Evolutionary conservation across 1,140 invertebrate genomes (phyloP), one percentile per base, ranked within the genome.

Genomic region (Bombus superbus): DNA sequence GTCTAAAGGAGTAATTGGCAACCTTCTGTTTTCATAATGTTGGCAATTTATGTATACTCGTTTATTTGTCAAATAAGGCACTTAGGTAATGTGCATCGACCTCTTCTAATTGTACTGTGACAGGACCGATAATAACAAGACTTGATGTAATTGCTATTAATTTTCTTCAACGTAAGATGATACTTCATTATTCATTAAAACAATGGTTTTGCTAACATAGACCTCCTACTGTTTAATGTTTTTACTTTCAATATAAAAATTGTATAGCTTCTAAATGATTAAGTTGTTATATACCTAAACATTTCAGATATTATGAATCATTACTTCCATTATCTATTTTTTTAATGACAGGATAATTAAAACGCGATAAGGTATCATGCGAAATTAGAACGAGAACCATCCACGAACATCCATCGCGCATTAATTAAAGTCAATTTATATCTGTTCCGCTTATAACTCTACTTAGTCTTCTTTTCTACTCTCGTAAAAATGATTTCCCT

Each of bases 371-470:
- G 18, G 10, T 11, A 38, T 38, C 77, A 25, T 3, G 18, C 10
- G 1, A 44, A 35, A 32, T 1, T 15, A 18, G 13, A 47, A 11
- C 4, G 28, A 10, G 10, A 73, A 8, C 0, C 28, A 9, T 2
- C 5, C 32, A 25, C 47, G 25, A 13, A 22, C 28, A n/a, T 35
- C 32, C 13, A 22, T 11, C 32, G 5, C 40, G 35, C 2, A 28
- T 62, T 47, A 71, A 84, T 79, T 59, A 71, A 42, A 32, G 15
- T 77, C 71, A 84, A 84, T 84, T 79, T 40, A 47, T 40, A 28
- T 53, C 13, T 25, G 75, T 42, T 42, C 66, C 66, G 38, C 75
- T 71, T 42, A 6, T 3, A 11, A 44, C 22, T 28, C n/a, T 10
- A 22, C 11, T 40, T 28, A 40, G 38, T 1, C 3, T 66, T 22